Evolutionary conservation across 1,140 invertebrate genomes (phyloP), one percentile per base, ranked within the genome.

Genomic region (Nixonia krombeini): DNA sequence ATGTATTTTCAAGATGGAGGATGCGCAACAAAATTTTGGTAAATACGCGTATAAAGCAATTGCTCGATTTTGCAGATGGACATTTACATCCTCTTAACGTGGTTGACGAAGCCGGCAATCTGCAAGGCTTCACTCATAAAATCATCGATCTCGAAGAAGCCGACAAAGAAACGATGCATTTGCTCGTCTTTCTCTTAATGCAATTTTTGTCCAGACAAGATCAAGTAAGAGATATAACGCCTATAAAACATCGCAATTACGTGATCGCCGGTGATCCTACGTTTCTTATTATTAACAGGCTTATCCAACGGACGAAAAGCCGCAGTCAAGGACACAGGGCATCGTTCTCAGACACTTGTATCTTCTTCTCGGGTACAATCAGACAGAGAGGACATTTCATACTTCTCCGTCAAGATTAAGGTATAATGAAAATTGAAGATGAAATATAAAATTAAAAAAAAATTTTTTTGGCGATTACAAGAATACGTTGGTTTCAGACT

Each of bases 171-270:
- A 98, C 97, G 0, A 94, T 97, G 58, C 97, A 99, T 83, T 86
- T 98, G 12, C 85, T 99, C n/a, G 92, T 99, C 1, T 96, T 97
- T 76, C 88, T 99, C 4, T 88, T 99, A 1, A 97, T 99, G 92
- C 97, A 98, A 86, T 96, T 96, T 81, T 86, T 96, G 69, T 95
- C 94, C 0, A 87, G 92, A 66, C 87, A 88, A 31, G 90, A 91
- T 75, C 89, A 91, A 84, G 92, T 93, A 81, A 80, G 67, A 74
- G 12, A 40, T 44, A 13, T 2, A 16, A 26, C 35, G 6, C 7
- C 1, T 41, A 40, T 52, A 17, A 35, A 5, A 29, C 23, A 56
- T 40, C 47, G 23, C n/a, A 12, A 2, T 31, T 31, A 9, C 8
- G 29, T 12, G 8, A 31, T 31, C 10, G 8, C 2, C 9, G 9